These are phyloP conservation scores for Microvelia longipes DNA, from an alignment of 1,140 invertebrate genomes.

Conservation along the genomic window DNA sequence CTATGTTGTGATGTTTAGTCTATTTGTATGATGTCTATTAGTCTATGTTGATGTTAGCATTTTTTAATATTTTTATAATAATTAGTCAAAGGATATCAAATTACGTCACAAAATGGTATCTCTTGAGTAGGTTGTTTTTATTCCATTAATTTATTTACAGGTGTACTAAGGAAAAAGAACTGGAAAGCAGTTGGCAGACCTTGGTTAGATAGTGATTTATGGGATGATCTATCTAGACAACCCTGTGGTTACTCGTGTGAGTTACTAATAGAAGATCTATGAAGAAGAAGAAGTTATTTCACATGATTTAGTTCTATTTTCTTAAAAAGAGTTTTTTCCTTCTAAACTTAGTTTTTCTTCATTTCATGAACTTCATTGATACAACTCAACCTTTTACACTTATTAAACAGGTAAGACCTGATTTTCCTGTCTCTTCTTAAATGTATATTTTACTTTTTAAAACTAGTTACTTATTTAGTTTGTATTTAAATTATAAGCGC, in stretches of 20 bases:
- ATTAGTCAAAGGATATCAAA: no score
- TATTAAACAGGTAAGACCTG: background rate
- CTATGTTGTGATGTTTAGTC: no score
- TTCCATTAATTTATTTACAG: no score
- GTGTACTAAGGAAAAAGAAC: background rate
- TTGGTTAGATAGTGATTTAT: background rate
- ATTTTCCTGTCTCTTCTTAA: no score
- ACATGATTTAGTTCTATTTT: background rate
- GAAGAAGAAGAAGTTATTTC: background rate
- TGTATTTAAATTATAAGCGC: no score
- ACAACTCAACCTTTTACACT: background rate
- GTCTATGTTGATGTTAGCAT: no score
- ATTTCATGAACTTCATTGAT: background rate
- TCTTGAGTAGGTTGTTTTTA: no score
- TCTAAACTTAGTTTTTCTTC: background rate
- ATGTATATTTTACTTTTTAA: no score
- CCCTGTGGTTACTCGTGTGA: background rate
- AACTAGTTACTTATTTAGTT: no score
- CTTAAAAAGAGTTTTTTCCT: background rate
- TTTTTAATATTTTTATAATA: no score
- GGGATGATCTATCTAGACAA: background rate
- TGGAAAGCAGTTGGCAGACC: background rate
- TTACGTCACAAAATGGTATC: no score
- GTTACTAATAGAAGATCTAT: background rate
- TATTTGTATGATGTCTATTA: no score